Conservation (phyloP, 1,140 invertebrate species). For the Drosophila sproati region DNA sequence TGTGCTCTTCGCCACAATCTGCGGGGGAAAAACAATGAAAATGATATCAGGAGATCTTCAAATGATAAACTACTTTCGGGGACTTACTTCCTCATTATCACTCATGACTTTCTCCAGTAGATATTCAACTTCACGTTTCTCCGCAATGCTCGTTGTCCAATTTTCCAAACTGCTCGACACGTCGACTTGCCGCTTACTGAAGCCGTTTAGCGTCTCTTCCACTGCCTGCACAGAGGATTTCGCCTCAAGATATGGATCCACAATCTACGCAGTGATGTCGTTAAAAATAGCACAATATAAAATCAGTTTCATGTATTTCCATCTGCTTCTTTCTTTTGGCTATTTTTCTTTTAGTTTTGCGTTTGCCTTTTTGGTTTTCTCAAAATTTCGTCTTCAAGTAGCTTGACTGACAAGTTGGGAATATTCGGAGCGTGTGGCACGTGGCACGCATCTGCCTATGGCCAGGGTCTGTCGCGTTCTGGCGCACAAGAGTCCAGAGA, state of each 20-base stretch:
- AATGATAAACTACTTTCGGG: neutral
- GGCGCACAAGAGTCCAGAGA: slow-evolving; percentile 40
- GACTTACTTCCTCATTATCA: slow-evolving; percentile 89
- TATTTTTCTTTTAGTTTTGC: slow-evolving; percentile 42
- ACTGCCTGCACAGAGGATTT: slow-evolving; percentile 89
- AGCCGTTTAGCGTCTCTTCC: slow-evolving; percentile 89
- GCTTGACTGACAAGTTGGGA: slow-evolving; percentile 57
- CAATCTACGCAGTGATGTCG: slow-evolving; percentile 86
- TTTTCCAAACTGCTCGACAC: slow-evolving; percentile 89
- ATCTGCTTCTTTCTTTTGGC: slow-evolving; percentile 27
- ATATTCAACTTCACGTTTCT: slow-evolving; percentile 88
- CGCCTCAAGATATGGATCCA: slow-evolving; percentile 91
- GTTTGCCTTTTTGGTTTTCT: slow-evolving; percentile 35
- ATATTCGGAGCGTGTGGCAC: slow-evolving; percentile 60
- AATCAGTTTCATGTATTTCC: slow-evolving; percentile 58
- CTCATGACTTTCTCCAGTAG: slow-evolving; percentile 90
- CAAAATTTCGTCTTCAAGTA: slow-evolving; percentile 55
- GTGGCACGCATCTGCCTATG: slow-evolving; percentile 75
- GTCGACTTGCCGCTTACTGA: slow-evolving; percentile 88
- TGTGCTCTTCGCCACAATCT: slow-evolving; percentile 91
- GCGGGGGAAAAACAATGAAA: slow-evolving; percentile 37
- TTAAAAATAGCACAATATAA: slow-evolving; percentile 78
- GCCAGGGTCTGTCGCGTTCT: slow-evolving; percentile 72
- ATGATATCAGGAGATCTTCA: neutral
- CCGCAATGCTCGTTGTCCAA: slow-evolving; percentile 88